Base-by-base conservation (phyloP, 2,797 vertebrate genomes). In the Brotula barbata region DNA sequence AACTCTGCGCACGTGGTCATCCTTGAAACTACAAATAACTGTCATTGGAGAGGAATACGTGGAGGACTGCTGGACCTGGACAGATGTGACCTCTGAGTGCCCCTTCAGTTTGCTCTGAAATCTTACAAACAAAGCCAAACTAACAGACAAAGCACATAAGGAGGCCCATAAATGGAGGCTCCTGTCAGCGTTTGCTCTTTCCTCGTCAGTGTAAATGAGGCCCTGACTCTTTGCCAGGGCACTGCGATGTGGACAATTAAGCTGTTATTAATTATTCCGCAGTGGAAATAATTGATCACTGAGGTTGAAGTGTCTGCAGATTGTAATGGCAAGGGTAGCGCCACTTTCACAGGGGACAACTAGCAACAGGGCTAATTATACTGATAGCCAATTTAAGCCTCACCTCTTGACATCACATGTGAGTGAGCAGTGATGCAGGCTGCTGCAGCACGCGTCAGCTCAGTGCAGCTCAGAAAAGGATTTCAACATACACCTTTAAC, bases 291-390 rank as follows among this genome's bases (percentile, higher is more conserved):
- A 93, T 89, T 89, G 82, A 88, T 82, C 80, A 58, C 82, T 20
- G 61, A 71, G 83, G 78, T 64, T 87, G 79, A 64, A 80, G 76
- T 83, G 73, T 60, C 45, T 33, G 80, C 3, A 54, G 67, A 72
- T 80, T 71, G 76, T 83, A 81, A 86, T 82, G 78, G 80, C 66
- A 21, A 36, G 62, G 81, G 82, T 80, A 74, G 76, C 53, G 68
- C 64, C 75, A 73, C 81, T 85, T 86, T 87, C 82, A 80, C 62
- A 40, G 75, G 67, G 82, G 78, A 79, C 85, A 87, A 88, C 90
- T 90, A 89, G 87, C 84, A 87, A 77, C 85, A 81, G 78, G 77
- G 84, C 78, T 88, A 89, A 91, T 91, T 89, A 87, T 81, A 83
- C 87, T 81, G 77, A 57, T 59, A 73, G 68, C 39, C 80, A 66